A percentile compares a stretch with the other conserved stretches of the same genome.
These are phyloP conservation scores for Lysandra bellargus DNA, from an alignment of 2,888 invertebrate species.

Conservation along the genomic window DNA sequence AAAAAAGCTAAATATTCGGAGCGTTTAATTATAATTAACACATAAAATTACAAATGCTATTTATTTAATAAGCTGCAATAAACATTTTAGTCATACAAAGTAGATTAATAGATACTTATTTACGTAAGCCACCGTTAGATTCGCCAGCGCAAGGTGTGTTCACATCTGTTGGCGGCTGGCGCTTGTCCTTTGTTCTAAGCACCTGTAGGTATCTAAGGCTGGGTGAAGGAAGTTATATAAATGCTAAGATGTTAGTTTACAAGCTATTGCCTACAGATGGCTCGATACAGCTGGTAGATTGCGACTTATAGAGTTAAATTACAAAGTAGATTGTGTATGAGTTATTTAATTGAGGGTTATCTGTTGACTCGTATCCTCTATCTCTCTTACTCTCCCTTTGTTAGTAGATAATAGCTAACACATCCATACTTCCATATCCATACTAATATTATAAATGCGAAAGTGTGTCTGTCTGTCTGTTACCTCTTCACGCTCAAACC, in stretches of 20 bases:
- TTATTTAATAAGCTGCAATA: not conserved
- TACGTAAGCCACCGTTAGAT: conserved; percentile 11
- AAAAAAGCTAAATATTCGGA: not conserved
- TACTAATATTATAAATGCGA: too few species aligned
- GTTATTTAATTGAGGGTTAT: not conserved
- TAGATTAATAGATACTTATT: not conserved
- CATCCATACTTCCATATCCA: too few species aligned
- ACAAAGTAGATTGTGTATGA: not conserved
- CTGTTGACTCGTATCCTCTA: not conserved
- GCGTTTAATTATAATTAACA: not conserved
- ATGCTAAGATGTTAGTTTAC: conserved; percentile 6
- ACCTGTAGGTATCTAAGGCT: not conserved
- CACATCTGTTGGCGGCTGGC: not conserved
- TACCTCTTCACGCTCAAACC: too few species aligned
- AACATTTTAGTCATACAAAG: not conserved
- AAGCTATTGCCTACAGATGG: conserved; percentile 4
- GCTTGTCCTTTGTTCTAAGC: conserved; percentile 12
- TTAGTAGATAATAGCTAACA: not conserved
- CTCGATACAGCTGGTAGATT: conserved; percentile 4
- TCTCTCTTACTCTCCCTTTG: not conserved
- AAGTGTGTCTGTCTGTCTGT: too few species aligned
- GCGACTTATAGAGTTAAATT: not conserved
- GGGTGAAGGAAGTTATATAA: conserved; percentile 9
- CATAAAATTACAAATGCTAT: not conserved
- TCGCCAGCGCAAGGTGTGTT: not conserved